Percentiles rank a stretch among this genome's conserved stretches.
Evolutionary conservation across 2,888 invertebrate genomes (phyloP).

Genomic region (Augochlorella aurata): DNA sequence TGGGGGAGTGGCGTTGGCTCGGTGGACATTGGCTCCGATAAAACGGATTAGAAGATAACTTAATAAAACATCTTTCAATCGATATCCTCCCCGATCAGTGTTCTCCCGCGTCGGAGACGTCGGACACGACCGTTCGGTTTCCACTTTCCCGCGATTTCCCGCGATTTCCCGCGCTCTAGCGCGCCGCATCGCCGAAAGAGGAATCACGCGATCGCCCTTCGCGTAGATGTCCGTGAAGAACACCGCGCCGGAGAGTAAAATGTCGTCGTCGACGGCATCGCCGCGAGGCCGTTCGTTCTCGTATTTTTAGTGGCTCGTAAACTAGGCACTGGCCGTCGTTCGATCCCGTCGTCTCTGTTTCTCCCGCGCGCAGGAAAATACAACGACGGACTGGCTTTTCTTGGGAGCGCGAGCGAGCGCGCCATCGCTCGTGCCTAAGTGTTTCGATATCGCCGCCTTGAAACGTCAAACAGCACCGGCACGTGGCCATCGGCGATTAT

Average conservation of each 20-base stretch:
- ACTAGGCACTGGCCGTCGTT: constrained; percentile 69
- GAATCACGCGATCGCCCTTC: constrained; percentile 28
- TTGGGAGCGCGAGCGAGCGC: not conserved
- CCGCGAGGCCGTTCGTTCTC: constrained; percentile 68
- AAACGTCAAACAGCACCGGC: constrained; percentile 44
- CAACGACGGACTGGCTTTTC: constrained; percentile 32
- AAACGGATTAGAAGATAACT: no score
- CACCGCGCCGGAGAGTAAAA: constrained; percentile 42
- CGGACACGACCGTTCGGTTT: not conserved
- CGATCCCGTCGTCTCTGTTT: constrained; percentile 64
- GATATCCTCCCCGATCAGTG: no score
- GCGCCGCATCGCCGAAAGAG: not conserved
- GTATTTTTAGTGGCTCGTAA: constrained; percentile 72
- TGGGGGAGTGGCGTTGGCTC: no score
- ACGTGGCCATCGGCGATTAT: constrained; percentile 32
- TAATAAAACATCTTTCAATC: no score
- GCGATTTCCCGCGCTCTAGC: not conserved
- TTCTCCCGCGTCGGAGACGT: no score
- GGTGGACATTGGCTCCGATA: no score
- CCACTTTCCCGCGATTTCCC: not conserved
- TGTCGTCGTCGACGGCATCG: constrained; percentile 48
- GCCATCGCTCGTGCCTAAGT: not conserved
- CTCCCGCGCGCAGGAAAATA: constrained; percentile 29
- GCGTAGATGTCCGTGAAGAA: constrained; percentile 39
- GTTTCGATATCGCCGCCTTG: constrained; percentile 51